phyloP scores from a whole-genome alignment of 1,140 invertebrate species.

The Drosophila suzukii region DNA sequence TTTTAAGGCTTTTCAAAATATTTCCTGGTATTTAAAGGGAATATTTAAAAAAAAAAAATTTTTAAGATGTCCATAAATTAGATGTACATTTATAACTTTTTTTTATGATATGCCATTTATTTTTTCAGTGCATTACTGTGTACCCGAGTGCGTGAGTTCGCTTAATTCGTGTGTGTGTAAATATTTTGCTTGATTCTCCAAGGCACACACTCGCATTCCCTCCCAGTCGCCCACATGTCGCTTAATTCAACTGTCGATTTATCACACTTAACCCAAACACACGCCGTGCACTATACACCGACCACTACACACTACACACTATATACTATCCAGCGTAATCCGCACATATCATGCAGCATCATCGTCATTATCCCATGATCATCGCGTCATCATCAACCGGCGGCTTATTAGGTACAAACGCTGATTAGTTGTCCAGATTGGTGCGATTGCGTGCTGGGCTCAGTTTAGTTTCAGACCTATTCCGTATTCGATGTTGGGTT shows the following conservation, averaged over 20 bases:
- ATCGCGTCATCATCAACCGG: constrained; percentile 36
- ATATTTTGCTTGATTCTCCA: constrained; percentile 43
- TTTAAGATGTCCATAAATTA: neutral
- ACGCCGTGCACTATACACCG: constrained; percentile 6
- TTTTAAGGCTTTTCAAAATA: too few species aligned
- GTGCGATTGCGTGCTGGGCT: constrained; percentile 62
- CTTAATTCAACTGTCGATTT: constrained; percentile 81
- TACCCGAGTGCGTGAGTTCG: constrained; percentile 41
- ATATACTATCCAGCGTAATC: constrained; percentile 10
- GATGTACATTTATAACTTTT: too few species aligned
- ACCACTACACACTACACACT: constrained; percentile 6
- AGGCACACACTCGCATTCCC: constrained; percentile 1
- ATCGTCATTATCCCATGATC: constrained; percentile 45
- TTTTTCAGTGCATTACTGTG: constrained; percentile 22
- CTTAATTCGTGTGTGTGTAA: constrained; percentile 42
- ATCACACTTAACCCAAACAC: constrained; percentile 72
- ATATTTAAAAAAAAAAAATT: neutral
- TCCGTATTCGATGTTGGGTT: constrained; percentile 10
- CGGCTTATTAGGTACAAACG: constrained; percentile 66
- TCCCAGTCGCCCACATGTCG: constrained; percentile 51
- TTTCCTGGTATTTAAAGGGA: too few species aligned
- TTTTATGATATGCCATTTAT: neutral
- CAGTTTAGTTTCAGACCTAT: constrained; percentile 37
- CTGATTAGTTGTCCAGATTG: constrained; percentile 70
- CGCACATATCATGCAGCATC: constrained; percentile 46